phyloP scores from a whole-genome alignment of 2,797 vertebrate species.

The Todus mexicanus region DNA sequence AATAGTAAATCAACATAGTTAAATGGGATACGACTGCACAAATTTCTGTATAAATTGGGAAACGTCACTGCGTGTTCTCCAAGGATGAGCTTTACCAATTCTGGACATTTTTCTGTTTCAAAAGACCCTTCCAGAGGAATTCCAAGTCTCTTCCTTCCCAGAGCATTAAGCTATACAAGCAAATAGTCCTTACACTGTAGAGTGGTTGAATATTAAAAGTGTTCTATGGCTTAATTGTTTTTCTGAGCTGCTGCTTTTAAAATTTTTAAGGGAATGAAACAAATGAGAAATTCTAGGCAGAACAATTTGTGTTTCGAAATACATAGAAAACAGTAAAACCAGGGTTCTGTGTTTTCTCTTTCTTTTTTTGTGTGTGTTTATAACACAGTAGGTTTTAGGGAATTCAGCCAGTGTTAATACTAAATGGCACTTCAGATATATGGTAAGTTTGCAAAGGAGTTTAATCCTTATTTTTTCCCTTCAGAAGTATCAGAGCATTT shows the following conservation, averaged over 20 bases:
- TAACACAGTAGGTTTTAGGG: neutral
- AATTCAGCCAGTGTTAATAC: neutral
- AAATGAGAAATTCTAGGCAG: neutral
- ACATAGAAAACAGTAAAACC: neutral
- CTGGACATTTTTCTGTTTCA: neutral
- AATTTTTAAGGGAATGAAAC: neutral
- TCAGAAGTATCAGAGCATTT: neutral
- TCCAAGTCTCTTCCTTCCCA: neutral
- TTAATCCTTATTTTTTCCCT: neutral
- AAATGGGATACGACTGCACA: conserved; percentile 42
- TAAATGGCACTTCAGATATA: neutral
- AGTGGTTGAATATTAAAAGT: neutral
- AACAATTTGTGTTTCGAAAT: neutral
- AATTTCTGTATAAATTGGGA: conserved; percentile 23
- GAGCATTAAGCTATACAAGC: neutral
- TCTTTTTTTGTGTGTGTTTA: neutral
- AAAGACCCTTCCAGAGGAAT: neutral
- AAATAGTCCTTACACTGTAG: neutral
- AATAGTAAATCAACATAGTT: neutral
- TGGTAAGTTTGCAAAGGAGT: neutral
- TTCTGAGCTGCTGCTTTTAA: neutral
- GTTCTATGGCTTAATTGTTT: neutral
- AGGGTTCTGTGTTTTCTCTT: neutral
- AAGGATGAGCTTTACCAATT: conserved; percentile 29
- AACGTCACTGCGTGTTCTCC: neutral